Evolutionary conservation across 2,113 vertebrate genomes (phyloP), one percentile per base, ranked within the genome.

Genomic region (Rhinichthys klamathensis): DNA sequence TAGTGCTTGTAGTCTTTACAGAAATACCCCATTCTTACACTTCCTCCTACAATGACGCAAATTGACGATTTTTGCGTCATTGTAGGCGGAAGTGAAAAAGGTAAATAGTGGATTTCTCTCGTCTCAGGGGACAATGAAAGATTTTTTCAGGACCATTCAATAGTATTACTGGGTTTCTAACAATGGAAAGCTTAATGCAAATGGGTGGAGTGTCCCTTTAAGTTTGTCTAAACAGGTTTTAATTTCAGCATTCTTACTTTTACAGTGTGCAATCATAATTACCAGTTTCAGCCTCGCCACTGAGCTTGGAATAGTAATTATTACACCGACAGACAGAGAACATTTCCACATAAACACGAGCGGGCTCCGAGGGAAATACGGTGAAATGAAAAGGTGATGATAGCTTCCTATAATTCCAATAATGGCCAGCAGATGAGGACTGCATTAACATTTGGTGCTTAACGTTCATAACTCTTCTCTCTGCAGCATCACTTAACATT

Each of bases 401-500:
- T 83, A 49, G 49, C 49, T 83, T 73, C 51, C 12, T 35, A 83
- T 70, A 70, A 46, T 67, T 86, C 63, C 78, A 72, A 72, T 67
- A 86, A 13, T 54, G 85, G 44, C 67, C 79, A 35, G 51, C 54
- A 83, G 67, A 85, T 35, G 73, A 75, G 30, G 13, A 81, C 56
- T 60, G 63, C 87, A 87, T 89, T 80, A 87, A 60, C 69, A 65
- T 79, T 74, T 67, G 70, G 18, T 2, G 6, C 73, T 67, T 87
- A 90, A 85, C 51, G 83, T 75, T 88, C 67, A 69, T 69, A 86
- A 85, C 70, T 63, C 81, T 69, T 41, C 67, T 49, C 82, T 51
- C 65, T 72, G 41, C 30, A 60, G 73, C 81, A 70, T 83, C 63
- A 67, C 85, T 89, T 69, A 87, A 89, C 83, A 89, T 75, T 74